Evolutionary conservation across 2,797 vertebrate species (phyloP), one percentile per base, ranked within the genome.

Genomic region (Coreius guichenoti): DNA sequence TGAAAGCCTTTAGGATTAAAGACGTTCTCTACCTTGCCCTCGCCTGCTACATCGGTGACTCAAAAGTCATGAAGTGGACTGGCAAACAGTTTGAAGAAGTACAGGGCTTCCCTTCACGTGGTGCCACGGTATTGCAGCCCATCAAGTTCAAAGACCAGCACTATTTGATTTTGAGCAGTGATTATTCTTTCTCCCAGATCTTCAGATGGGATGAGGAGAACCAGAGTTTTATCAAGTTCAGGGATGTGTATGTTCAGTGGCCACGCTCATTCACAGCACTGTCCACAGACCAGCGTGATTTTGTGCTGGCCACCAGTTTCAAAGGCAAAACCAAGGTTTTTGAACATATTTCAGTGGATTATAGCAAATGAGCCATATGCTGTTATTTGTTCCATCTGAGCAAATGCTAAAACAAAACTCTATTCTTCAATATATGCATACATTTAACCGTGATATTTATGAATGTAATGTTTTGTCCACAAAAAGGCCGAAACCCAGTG

Each of bases 251-350:
- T 0, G 97, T 99, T 86, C 98, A 99, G 89, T 98, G 98, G 0
- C 98, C 98, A 1, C 96, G 98, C 0, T 98, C 97, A 2, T 99
- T 99, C 90, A 97, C 96, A 1, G 95, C 95, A 0, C 94, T 99
- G 88, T 97, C 95, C 85, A 98, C 96, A 0, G 97, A 97, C 85
- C 93, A 96, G 82, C 96, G 96, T 88, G 96, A 97, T 95, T 99
- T 99, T 94, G 95, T 99, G 85, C 98, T 99, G 74, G 97, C 97
- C 8, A 97, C 97, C 84, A 99, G 98, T 93, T 97, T 99, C 88
- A 99, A 99, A 94, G 98, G 98, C 80, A 98, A 97, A 92, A 98
- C 98, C 0, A 96, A 97, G 92, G 98, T 99, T 88, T 99, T 98
- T 92, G 97, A 99, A 92, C 98, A 99, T 84, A 91, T 98, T 43